Percentiles rank a stretch among this genome's conserved stretches.
Conservation (phyloP, 64 coral and sea anemone genomes). For the Porites australiensis region DNA sequence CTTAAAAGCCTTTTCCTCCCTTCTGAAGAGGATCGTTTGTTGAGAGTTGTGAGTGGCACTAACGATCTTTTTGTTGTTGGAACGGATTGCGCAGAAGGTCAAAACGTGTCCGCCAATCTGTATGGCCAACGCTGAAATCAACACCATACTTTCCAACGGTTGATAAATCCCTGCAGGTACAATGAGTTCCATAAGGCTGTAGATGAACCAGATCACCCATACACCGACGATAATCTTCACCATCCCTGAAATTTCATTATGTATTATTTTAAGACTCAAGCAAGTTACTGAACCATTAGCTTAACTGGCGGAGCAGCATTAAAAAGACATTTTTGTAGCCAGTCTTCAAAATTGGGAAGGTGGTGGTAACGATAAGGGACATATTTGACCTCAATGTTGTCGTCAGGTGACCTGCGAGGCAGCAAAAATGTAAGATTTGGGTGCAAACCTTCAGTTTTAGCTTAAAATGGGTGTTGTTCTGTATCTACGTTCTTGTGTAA, state of each 20-base stretch:
- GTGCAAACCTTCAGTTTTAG: too few species aligned
- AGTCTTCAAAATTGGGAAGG: too few species aligned
- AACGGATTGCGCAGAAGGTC: conserved; percentile 10
- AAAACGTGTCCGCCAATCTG: neutral
- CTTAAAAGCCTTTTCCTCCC: neutral
- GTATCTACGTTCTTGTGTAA: too few species aligned
- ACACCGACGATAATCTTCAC: neutral
- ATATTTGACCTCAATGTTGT: too few species aligned
- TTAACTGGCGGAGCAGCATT: too few species aligned
- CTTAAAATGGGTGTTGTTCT: too few species aligned
- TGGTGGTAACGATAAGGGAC: too few species aligned
- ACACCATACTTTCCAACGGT: neutral
- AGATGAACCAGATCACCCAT: neutral
- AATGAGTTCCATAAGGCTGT: neutral
- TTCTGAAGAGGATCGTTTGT: neutral
- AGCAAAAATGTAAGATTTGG: too few species aligned
- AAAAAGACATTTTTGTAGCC: too few species aligned
- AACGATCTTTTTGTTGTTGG: neutral
- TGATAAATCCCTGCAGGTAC: neutral
- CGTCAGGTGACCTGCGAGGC: too few species aligned
- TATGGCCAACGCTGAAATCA: neutral
- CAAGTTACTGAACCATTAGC: too few species aligned
- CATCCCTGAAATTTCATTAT: neutral
- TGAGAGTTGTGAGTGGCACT: neutral
- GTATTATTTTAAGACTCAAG: too few species aligned